Conservation (phyloP, 2,797 vertebrate genomes). For the Megalops cyprinoides region DNA sequence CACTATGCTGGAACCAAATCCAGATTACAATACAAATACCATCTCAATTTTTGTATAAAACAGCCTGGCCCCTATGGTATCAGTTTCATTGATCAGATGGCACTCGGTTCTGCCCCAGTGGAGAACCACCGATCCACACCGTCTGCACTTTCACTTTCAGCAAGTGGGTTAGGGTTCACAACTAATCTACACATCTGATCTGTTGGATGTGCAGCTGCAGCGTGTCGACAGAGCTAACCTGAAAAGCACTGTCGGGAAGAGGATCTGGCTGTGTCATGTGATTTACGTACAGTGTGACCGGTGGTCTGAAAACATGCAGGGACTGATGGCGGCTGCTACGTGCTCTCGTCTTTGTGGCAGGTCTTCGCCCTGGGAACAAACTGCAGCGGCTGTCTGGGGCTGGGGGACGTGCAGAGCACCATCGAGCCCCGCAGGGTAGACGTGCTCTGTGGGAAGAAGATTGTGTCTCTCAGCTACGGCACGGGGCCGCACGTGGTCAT, state of each 20-base stretch:
- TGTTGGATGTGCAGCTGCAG: not conserved
- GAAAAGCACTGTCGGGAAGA: not conserved
- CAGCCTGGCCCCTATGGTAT: not conserved
- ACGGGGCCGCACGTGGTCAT: slow-evolving; percentile 94
- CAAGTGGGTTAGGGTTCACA: not conserved
- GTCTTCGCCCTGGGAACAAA: slow-evolving; percentile 96
- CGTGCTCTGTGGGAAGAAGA: slow-evolving; percentile 90
- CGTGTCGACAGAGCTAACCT: not conserved
- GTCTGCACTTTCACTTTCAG: not conserved
- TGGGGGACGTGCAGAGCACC: slow-evolving; percentile 90
- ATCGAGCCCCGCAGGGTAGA: slow-evolving; percentile 91
- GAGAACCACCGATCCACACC: not conserved
- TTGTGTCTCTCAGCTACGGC: slow-evolving; percentile 92
- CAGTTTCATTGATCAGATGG: not conserved
- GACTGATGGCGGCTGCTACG: not conserved
- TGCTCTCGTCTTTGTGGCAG: slow-evolving; percentile 63
- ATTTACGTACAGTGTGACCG: not conserved
- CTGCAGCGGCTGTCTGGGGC: slow-evolving; percentile 93
- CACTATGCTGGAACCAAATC: no score
- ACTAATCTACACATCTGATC: not conserved
- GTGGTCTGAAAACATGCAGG: no score
- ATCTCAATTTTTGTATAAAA: not conserved
- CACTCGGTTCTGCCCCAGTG: not conserved
- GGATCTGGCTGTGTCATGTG: not conserved
- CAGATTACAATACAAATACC: no score